A percentile compares a stretch with the other conserved stretches of the same genome.
These are phyloP conservation scores for Prietella phreatophila DNA, from an alignment of 2,113 vertebrate species.

Conservation along the genomic window DNA sequence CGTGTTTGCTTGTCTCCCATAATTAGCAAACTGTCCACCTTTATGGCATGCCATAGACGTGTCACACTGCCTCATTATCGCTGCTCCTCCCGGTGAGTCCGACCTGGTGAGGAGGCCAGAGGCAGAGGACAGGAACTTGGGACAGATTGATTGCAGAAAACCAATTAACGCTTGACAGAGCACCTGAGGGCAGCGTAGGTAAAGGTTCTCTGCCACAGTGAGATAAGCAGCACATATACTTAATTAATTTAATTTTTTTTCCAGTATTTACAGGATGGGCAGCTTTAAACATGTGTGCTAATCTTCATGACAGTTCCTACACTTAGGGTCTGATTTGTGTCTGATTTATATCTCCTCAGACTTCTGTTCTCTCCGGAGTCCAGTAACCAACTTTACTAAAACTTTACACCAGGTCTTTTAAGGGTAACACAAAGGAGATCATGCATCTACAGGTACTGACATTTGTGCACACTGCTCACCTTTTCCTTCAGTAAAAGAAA, in stretches of 20 bases:
- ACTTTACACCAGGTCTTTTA: not conserved
- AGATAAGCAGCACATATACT: slow-evolving; percentile 25
- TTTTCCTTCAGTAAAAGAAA: slow-evolving; percentile 1
- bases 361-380: not conserved
- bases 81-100: slow-evolving; percentile 50
- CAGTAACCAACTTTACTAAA: not conserved
- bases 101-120: slow-evolving; percentile 40
- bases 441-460: not conserved
- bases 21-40: slow-evolving; percentile 48
- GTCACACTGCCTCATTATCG: slow-evolving; percentile 50
- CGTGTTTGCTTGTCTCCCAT: slow-evolving; percentile 43
- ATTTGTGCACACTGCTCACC: not conserved
- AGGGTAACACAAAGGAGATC: not conserved
- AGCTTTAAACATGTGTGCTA: slow-evolving; percentile 29
- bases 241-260: not conserved
- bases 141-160: slow-evolving; percentile 49
- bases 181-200: slow-evolving; percentile 38
- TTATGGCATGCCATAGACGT: slow-evolving; percentile 47
- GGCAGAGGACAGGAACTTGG: slow-evolving; percentile 38
- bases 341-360: not conserved
- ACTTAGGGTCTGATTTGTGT: not conserved
- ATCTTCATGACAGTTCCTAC: slow-evolving; percentile 15
- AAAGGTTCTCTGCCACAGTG: slow-evolving; percentile 30
- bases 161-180: slow-evolving; percentile 54
- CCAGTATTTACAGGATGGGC: slow-evolving; percentile 22